These are phyloP conservation scores for Gobiocypris rarus DNA, from an alignment of 2,113 vertebrate genomes.

Conservation along the genomic window DNA sequence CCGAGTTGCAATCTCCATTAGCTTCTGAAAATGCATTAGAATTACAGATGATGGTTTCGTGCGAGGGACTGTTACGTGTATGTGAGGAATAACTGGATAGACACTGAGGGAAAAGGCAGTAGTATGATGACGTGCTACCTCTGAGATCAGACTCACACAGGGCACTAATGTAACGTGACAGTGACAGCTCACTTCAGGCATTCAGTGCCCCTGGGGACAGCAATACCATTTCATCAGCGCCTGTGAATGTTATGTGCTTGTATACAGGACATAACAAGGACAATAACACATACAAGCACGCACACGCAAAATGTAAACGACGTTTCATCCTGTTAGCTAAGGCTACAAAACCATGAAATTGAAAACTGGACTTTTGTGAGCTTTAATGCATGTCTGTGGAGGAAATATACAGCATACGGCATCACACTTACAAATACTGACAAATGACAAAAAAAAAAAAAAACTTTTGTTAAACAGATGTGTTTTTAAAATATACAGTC, in stretches of 20 bases:
- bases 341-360: background rate
- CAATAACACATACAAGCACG: background rate
- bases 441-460: background rate
- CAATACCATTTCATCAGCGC: conserved; percentile 24
- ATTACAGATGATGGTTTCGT: background rate
- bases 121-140: conserved; percentile 23
- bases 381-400: background rate
- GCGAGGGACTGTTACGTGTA: background rate
- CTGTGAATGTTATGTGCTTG: background rate
- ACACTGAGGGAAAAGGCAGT: background rate
- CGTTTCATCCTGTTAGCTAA: background rate
- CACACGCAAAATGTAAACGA: background rate
- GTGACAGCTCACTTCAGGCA: conserved; percentile 44
- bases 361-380: background rate
- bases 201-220: conserved; percentile 14
- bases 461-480: too few relatives aligned
- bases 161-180: conserved; percentile 42
- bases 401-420: background rate
- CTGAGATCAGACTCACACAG: background rate
- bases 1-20: conserved; percentile 4
- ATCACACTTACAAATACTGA: background rate
- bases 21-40: background rate
- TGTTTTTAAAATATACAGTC: background rate
- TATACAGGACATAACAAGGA: conserved; percentile 17
- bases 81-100: background rate